Evolutionary conservation across 2,113 vertebrate species (phyloP).

Genomic region (Cynopterus brachyotis): DNA sequence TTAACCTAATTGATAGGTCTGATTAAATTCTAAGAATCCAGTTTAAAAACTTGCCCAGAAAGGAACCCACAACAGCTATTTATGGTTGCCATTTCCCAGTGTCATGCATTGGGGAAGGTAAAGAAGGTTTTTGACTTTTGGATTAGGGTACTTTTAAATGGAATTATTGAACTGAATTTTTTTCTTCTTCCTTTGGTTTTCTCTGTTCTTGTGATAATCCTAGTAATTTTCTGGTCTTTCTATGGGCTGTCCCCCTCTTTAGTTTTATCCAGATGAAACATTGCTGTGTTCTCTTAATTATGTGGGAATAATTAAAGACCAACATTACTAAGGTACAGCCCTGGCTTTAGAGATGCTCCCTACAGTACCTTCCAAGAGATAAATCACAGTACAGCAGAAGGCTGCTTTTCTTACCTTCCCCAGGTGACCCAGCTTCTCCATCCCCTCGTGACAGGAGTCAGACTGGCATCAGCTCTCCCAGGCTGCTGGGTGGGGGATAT

Average conservation of each 20-base stretch:
- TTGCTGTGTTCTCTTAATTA: background rate
- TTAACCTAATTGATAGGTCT: background rate
- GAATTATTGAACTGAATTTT: background rate
- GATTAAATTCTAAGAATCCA: background rate
- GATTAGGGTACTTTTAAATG: background rate
- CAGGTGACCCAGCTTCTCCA: background rate
- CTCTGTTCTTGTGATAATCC: background rate
- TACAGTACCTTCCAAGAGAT: background rate
- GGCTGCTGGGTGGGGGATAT: rapidly evolving
- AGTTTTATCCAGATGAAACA: background rate
- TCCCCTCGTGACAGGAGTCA: background rate
- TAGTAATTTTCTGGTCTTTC: background rate
- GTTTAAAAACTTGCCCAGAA: background rate
- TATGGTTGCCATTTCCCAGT: background rate
- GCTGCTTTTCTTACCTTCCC: background rate
- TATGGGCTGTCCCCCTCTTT: background rate
- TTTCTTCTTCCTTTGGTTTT: background rate
- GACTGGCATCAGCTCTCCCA: rapidly evolving
- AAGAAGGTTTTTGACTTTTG: background rate
- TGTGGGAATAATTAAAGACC: background rate
- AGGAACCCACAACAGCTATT: background rate
- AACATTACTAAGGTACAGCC: background rate
- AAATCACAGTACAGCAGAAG: background rate
- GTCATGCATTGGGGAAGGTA: background rate
- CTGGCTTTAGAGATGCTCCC: background rate